Evolutionary conservation across 35 echinoderm and acorn worm genomes (phyloP), one percentile per base, ranked within the genome.

Genomic region (Stichopus chloronotus): DNA sequence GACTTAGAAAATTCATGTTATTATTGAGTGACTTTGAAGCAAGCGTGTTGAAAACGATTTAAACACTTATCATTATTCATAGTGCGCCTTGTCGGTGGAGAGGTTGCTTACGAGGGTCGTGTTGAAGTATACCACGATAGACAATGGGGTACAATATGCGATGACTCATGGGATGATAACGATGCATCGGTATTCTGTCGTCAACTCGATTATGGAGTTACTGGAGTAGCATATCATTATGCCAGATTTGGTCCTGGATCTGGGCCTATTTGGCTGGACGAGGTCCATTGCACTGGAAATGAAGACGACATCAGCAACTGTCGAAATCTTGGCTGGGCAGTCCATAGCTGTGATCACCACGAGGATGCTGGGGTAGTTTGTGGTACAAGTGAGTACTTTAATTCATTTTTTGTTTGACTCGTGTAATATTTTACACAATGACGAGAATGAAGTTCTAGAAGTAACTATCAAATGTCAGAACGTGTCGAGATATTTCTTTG

Each of bases 301-400:
- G 93, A 96, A 43, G 56, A 25, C 4, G n/a, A 5, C 0, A 25
- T 96, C 19, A 20, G 52, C 57, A n/a, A 90, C 24, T 96, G 95
- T 81, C 14, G 17, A 7, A 84, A 88, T 55, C 72, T 59, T 24
- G 95, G 95, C 4, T 52, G 88, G 21, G 91, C 78, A 30, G 72
- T 61, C 1, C 83, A 94, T 22, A 96, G 94, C 78, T 96, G 95
- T 84, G 90, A 90, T 17, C 93, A 94, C 86, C 65, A 1, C 4
- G 91, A 90, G 58, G 94, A 95, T 84, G 94, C 86, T 54, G 94
- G 94, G 21, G 94, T 95, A 5, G 54, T 88, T 7, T 95, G 94
- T 59, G 81, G 71, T n/a, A 57, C 22, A 72, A 43, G 30, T 43
- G 30, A 43, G 30, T 43, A 43, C 30, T 43, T 43, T 43, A 43